A percentile compares a stretch with the other conserved stretches of the same genome.
Conservation (phyloP, 2,113 vertebrate species). For the Paratilapia polleni region DNA sequence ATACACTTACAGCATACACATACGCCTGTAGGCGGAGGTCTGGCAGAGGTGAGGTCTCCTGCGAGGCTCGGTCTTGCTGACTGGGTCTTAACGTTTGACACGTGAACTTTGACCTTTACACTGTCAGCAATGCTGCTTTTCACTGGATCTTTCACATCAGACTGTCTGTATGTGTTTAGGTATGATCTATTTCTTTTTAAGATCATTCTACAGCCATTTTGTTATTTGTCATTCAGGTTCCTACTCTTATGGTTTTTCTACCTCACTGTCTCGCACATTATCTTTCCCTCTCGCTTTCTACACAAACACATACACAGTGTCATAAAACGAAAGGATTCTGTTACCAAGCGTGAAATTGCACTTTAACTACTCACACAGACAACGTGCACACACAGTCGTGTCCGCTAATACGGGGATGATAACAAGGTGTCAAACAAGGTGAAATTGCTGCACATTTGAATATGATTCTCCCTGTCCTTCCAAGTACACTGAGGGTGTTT, state of each 20-base stretch:
- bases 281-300: not conserved
- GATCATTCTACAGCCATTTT: not conserved
- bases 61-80: constrained; percentile 59
- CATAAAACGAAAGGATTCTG: not conserved
- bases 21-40: not conserved
- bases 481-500: not conserved
- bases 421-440: constrained; percentile 1
- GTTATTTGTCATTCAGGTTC: not conserved
- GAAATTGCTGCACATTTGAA: not conserved
- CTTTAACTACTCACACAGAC: not conserved
- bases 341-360: not conserved
- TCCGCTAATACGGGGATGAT: not conserved
- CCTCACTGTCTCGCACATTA: not conserved
- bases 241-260: not conserved
- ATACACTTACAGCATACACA: not conserved
- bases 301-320: not conserved
- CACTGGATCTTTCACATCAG: constrained; percentile 5
- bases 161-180: not conserved
- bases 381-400: not conserved
- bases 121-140: constrained; percentile 60
- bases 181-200: not conserved
- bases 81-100: constrained; percentile 66
- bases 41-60: constrained; percentile 37
- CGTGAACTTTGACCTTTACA: constrained; percentile 59
- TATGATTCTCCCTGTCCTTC: constrained; percentile 18